Evolutionary conservation across 2,797 vertebrate genomes (phyloP), one percentile per base, ranked within the genome.

Genomic region (Platalea minor): DNA sequence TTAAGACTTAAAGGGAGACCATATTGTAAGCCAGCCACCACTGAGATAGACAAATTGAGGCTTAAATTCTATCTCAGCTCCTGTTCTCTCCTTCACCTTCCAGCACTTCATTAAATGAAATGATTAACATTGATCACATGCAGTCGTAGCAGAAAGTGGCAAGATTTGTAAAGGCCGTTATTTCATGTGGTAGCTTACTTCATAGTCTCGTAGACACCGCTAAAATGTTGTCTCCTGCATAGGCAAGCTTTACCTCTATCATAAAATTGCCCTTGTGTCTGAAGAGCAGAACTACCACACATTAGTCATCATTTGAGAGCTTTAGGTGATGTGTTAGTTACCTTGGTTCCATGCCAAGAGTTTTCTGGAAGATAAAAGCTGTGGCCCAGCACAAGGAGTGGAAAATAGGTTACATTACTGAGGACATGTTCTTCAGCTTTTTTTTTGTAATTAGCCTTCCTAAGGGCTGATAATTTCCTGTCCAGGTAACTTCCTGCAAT

Each of bases 51-150:
- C 37, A 94, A 93, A 94, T 81, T n/a, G 85, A 94, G 50, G 72
- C 53, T 97, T 92, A 83, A 77, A 93, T 91, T 94, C 81, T 64
- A 1, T 92, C 87, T 88, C 60, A 61, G 50, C 37, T 85, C 29
- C 53, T 78, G 11, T 75, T 95, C n/a, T 88, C 37, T 17, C 64
- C 20, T 93, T 93, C 64, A 65, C 68, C 50, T 91, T 84, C 73
- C 57, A 95, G 70, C 37, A 82, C 77, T 95, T 85, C 77, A 92
- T 94, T 93, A 91, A 96, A 92, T 82, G 51, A 93, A 92, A 91
- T 92, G 0, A 93, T 95, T 94, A 94, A 85, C 92, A 91, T 82
- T 82, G 91, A 92, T 95, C 91, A 87, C 33, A 76, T 87, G 29
- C 63, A 89, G 63, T 68, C 79, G 65, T 77, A 94, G 85, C 51